Base-by-base conservation (phyloP, 2,797 vertebrate species). In the Crenuchus spilurus region DNA sequence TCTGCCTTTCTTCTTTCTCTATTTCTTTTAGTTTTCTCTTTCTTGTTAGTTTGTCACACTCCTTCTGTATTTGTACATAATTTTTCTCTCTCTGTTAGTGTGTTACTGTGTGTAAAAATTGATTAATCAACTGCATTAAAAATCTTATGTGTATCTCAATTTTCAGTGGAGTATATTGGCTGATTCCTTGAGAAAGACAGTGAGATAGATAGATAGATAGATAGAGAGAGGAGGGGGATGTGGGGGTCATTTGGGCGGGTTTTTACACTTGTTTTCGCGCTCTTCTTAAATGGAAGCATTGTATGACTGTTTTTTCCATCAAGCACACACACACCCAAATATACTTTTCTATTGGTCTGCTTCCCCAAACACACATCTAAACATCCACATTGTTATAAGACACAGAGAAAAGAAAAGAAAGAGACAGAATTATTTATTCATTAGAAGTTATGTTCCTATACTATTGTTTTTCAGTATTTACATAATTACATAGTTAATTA, bases 241-340 rank as follows among this genome's bases (percentile, higher is more conserved):
- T 26, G 28, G 51, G 51, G 48, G 73, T 31, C 51, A 62, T 54
- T 74, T 77, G 70, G 75, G 81, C 81, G 73, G 63, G 80, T 75
- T 33, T 22, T 63, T 35, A 75, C 78, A 72, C 73, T 84, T 84
- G 85, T 82, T 88, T 82, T 87, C 65, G 74, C 75, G 58, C 75
- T 79, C 68, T 82, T 75, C 76, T 70, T 82, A 84, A 88, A 88
- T 72, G 69, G 77, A 55, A 13, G 68, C 78, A 87, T 90, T 91
- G 89, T 82, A 42, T 83, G 66, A 74, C 80, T 75, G 72, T 76
- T 49, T 79, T 61, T 42, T 9, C 42, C 46, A 54, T 31, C 31
- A 44, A 58, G 4, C 35, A 52, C 31, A 52, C 70, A 61, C 57
- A 76, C 18, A 54, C 37, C 2, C 33, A 66, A 42, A 67, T 10